Conservation (phyloP, 2,888 invertebrate genomes). For the Caenorhabditis sp. region DNA sequence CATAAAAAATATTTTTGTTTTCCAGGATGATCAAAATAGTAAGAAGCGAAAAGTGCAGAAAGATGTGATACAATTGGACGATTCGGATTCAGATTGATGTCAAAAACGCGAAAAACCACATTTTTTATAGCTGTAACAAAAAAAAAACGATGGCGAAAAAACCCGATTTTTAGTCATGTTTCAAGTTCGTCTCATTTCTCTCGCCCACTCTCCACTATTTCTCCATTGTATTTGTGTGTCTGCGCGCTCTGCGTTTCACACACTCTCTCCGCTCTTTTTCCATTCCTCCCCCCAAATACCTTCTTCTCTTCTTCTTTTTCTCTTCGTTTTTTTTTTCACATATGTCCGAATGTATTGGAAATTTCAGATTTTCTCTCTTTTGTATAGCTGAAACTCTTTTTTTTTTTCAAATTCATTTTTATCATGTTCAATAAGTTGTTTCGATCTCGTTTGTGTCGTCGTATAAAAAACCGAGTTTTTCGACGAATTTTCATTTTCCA, state of each 20-base stretch:
- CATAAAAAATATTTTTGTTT: too few species aligned
- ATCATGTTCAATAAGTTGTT: too few species aligned
- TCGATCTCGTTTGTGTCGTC: too few species aligned
- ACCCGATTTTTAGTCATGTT: background rate
- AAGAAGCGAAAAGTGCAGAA: slow-evolving; percentile 23
- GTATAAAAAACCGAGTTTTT: too few species aligned
- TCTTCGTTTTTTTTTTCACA: slow-evolving; percentile 6
- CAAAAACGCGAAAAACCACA: background rate
- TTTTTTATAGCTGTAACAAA: too few species aligned
- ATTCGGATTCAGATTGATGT: slow-evolving; percentile 28
- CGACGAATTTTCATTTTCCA: too few species aligned
- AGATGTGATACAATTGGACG: slow-evolving; percentile 12
- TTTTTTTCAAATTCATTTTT: background rate
- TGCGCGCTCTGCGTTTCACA: slow-evolving; percentile 1
- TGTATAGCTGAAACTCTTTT: slow-evolving; percentile 1
- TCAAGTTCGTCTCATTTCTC: slow-evolving; percentile 1
- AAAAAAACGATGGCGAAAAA: background rate
- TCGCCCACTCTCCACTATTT: slow-evolving; percentile 11
- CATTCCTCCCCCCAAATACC: background rate
- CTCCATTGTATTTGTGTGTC: background rate
- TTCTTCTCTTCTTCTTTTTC: slow-evolving; percentile 4
- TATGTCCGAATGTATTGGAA: background rate
- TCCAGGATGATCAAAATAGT: slow-evolving; percentile 25
- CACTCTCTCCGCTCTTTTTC: slow-evolving; percentile 8
- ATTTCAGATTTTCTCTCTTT: background rate